Conservation (phyloP, 2,888 invertebrate species). For the Anthoptus insignis region DNA sequence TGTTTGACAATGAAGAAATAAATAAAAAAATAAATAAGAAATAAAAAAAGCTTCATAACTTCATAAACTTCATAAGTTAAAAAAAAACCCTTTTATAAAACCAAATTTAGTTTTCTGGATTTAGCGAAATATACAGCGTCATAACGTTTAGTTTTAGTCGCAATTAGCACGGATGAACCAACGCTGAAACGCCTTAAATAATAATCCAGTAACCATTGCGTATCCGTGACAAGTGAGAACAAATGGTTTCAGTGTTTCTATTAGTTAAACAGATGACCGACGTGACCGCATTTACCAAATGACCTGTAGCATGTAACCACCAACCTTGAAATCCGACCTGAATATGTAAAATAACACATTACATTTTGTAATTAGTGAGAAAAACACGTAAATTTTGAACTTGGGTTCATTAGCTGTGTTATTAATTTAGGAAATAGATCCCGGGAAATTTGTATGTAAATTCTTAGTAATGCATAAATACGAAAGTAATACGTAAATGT, state of each 20-base stretch:
- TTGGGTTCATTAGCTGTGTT: neutral
- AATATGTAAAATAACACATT: constrained; percentile 56
- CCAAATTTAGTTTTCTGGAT: too few species aligned
- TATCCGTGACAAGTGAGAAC: constrained; percentile 13
- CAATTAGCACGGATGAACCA: too few species aligned
- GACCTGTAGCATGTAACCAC: constrained; percentile 56
- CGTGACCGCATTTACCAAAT: constrained; percentile 58
- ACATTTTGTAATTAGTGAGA: constrained; percentile 19
- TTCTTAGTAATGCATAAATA: too few species aligned
- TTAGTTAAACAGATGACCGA: constrained; percentile 59
- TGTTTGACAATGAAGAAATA: too few species aligned
- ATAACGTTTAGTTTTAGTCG: neutral
- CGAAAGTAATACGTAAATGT: too few species aligned
- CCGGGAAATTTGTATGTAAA: too few species aligned
- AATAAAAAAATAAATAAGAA: too few species aligned
- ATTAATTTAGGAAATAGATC: too few species aligned
- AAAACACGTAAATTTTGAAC: constrained; percentile 11
- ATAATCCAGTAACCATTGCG: neutral
- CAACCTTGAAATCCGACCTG: constrained; percentile 68
- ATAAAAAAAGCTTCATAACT: too few species aligned
- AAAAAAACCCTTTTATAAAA: too few species aligned
- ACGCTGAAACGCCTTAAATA: too few species aligned
- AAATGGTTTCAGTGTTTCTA: neutral
- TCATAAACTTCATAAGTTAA: too few species aligned
- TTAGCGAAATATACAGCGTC: constrained; percentile 10